Evolutionary conservation across 2,797 vertebrate species (phyloP), one percentile per base, ranked within the genome.

Genomic region (Xenentodon cancila): DNA sequence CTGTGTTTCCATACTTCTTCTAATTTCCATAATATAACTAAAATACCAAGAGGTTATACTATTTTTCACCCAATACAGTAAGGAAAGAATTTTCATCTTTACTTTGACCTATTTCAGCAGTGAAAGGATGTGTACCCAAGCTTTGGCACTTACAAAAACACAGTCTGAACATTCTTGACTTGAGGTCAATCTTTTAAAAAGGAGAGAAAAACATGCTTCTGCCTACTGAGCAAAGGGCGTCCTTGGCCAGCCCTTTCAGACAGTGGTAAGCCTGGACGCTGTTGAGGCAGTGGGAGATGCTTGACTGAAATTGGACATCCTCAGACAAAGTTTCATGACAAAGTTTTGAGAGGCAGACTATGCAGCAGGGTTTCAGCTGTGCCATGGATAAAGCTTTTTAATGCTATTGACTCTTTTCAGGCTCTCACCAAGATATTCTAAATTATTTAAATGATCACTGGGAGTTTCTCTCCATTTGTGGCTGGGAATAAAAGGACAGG

Each of bases 361-460:
- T 54, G 85, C 75, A 52, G 59, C 25, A 25, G 25, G 25, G 25
- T 25, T 85, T 79, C 51, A 76, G 78, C 75, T 25, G 54, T 16
- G 53, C 67, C 9, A 51, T 60, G 78, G 84, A 85, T 86, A 81
- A 88, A 86, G 82, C 85, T 66, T 80, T 82, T 88, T 88, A 82
- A 84, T 74, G 81, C 78, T 80, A 82, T 89, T 89, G 79, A 90
- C 77, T 79, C 76, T 79, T 89, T 89, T 77, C 68, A 79, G 80
- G 67, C 68, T 82, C 80, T 73, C 68, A 85, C 84, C 75, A 71
- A 88, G 84, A 87, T 85, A 75, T 85, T 84, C 81, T 89, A 73
- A 87, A 91, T 90, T 82, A 88, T 85, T 88, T 80, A 84, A 88
- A 88, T 88, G 81, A 86, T 86, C 79, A 79, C 83, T 80, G 84